Evolutionary conservation across 2,797 vertebrate genomes (phyloP), one percentile per base, ranked within the genome.

Genomic region (Schizopygopsis malacanthus): DNA sequence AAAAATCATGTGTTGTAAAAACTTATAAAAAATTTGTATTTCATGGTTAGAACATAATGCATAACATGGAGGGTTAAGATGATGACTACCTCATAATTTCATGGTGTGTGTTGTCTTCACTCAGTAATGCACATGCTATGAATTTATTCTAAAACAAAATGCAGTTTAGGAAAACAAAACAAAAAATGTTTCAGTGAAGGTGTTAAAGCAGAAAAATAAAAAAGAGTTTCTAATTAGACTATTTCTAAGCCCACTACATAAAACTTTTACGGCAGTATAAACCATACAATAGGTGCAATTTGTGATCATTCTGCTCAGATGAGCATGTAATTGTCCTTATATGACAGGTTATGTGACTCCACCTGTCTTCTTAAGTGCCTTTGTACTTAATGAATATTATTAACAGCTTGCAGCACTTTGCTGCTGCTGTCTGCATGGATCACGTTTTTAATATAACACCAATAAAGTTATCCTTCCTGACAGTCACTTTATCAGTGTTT

Each of bases 301-400:
- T 54, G 12, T 54, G 6, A 41, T 54, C 47, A n/a, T 81, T 81
- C 45, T 50, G 79, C 63, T 70, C 79, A 39, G 41, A 13, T 37
- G 18, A 81, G 79, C 65, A 39, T 54, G 45, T 22, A 16, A 54
- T 41, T 81, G 6, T 41, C 12, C 22, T 54, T 37, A 81, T 54
- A 70, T 47, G 13, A 25, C 39, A 45, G 39, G 12, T 79, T 63
- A 63, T 52, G 33, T n/a, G 6, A 39, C 33, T 54, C 20, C 16
- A 25, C n/a, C 25, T 81, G 47, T 81, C 12, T 54, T 15, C 25
- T 65, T 65, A 33, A 65, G 13, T 65, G 13, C 63, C 54, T 18
- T 81, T 54, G 18, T 39, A 33, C 61, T 9, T 52, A 69, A 52
- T 70, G 11, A 70, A 39, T 28, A 39, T 69, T n/a, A 25, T 70